A percentile compares a stretch with the other conserved stretches of the same genome.
These are phyloP conservation scores for Mya arenaria DNA, from an alignment of 1,140 invertebrate species.

Conservation along the genomic window DNA sequence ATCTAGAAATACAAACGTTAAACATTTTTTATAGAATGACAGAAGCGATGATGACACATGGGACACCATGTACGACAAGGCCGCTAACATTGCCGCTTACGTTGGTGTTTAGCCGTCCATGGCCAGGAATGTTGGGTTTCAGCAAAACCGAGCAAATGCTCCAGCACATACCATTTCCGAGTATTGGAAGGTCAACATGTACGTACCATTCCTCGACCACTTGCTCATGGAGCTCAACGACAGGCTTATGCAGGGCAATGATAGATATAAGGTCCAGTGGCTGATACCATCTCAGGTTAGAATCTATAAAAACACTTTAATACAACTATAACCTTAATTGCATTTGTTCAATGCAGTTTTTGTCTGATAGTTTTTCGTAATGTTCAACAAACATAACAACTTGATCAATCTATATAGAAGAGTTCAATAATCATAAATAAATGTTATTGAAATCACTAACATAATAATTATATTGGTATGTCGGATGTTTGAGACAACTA, in stretches of 20 bases:
- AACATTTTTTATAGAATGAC: background rate
- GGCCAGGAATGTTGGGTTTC: conserved; percentile 17
- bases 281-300: conserved; percentile 4
- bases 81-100: background rate
- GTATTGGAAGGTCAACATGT: conserved; percentile 24
- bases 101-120: conserved; percentile 17
- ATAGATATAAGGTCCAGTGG: background rate
- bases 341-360: background rate
- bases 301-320: background rate
- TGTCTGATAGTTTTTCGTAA: background rate
- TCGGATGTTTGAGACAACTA: too few species aligned
- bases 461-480: too few species aligned
- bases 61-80: conserved; percentile 13
- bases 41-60: background rate
- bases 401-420: conserved; percentile 1
- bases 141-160: conserved; percentile 12
- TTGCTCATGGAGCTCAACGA: conserved; percentile 4
- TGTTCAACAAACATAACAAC: background rate
- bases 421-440: too few species aligned
- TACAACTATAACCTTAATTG: too few species aligned
- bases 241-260: conserved; percentile 6
- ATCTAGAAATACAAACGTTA: background rate
- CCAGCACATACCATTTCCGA: background rate
- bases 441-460: too few species aligned
- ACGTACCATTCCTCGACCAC: conserved; percentile 23